Conservation (phyloP, 2,888 invertebrate genomes). For the Leptura quadrifasciata region DNA sequence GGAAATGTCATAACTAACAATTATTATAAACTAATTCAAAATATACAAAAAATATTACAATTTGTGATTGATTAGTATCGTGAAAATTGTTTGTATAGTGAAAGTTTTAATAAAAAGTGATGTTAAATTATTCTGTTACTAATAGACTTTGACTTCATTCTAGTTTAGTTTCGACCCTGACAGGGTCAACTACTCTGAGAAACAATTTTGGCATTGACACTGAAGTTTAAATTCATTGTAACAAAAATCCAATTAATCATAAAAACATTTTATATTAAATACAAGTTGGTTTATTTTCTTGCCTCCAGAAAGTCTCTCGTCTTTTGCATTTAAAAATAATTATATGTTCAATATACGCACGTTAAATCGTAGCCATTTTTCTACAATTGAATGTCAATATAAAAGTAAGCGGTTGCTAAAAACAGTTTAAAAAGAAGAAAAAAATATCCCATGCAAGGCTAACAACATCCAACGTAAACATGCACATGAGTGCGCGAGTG, state of each 20-base stretch:
- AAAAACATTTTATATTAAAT: too few relatives aligned
- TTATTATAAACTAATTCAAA: too few relatives aligned
- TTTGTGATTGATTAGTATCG: too few relatives aligned
- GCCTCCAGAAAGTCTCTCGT: too few relatives aligned
- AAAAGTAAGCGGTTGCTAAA: not conserved
- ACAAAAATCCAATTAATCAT: not conserved
- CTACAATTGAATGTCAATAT: not conserved
- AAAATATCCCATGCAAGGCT: conserved; percentile 6
- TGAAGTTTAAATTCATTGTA: not conserved
- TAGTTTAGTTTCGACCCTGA: not conserved
- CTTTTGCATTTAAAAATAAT: too few relatives aligned
- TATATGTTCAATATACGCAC: too few relatives aligned
- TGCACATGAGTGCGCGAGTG: conserved; percentile 4
- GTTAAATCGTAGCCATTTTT: not conserved
- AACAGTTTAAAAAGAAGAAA: not conserved
- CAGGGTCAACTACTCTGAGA: conserved; percentile 3
- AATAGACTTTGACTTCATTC: too few relatives aligned
- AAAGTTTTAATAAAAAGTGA: not conserved
- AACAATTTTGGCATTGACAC: not conserved
- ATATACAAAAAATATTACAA: too few relatives aligned
- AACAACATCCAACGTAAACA: conserved; percentile 17
- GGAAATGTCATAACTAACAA: too few relatives aligned
- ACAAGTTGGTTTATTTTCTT: too few relatives aligned
- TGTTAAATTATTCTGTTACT: too few relatives aligned
- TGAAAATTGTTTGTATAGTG: not conserved